Evolutionary conservation across 2,113 vertebrate genomes (phyloP).

Genomic region (Aegotheles bennettii): DNA sequence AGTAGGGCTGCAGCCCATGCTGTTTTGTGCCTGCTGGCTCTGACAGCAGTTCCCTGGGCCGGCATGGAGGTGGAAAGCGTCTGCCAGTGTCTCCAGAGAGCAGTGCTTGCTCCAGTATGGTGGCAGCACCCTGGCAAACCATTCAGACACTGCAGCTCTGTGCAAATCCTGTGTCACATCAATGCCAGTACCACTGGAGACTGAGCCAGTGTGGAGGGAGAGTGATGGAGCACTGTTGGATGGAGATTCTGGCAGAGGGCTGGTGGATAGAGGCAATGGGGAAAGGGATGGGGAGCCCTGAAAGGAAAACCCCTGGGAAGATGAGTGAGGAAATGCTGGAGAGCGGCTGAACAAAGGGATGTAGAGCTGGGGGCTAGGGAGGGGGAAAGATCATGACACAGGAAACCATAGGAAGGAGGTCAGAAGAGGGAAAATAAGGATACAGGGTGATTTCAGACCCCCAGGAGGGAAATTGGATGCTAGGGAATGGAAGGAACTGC

Average conservation of each 20-base stretch:
- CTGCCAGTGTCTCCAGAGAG: not conserved
- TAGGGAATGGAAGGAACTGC: not conserved
- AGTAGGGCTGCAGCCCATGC: not conserved
- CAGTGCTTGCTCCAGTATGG: fast-evolving
- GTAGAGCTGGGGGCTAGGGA: not conserved
- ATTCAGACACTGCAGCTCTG: fast-evolving
- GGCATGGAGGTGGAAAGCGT: not conserved
- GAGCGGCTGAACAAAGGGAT: not conserved
- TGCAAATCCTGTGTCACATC: not conserved
- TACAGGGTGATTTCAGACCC: not conserved
- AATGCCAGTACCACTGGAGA: not conserved
- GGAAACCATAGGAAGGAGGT: not conserved
- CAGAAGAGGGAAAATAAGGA: not conserved
- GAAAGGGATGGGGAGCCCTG: not conserved
- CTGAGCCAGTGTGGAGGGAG: not conserved
- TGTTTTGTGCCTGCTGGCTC: not conserved
- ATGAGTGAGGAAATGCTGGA: not conserved
- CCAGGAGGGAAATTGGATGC: not conserved
- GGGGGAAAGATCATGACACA: not conserved
- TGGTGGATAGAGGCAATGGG: not conserved
- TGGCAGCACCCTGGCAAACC: not conserved
- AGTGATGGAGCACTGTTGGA: not conserved
- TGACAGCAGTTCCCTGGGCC: fast-evolving
- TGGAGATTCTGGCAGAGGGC: not conserved
- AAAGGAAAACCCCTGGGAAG: not conserved